Base-by-base conservation (phyloP, 2,888 invertebrate species). In the Agonopterix arenella region DNA sequence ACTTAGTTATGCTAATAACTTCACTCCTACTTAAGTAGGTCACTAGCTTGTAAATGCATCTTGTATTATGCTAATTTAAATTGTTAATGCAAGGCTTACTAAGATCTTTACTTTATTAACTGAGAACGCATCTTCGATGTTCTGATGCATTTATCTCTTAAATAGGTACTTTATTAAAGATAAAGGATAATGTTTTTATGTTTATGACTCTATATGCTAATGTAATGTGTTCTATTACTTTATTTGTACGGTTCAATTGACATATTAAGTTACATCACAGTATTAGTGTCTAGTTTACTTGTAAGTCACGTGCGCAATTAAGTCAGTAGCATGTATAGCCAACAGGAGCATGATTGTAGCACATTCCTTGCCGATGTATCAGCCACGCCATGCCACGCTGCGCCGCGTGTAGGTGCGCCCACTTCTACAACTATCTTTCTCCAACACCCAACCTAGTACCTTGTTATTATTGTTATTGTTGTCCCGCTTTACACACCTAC, bases 331-430 rank as follows among this genome's bases (percentile, higher is more conserved):
- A 51, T 64, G 64, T 73, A 66, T 67, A 62, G 57, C 62, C 62
- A 74, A 67, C 65, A 69, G 63, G 59, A 62, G 66, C 61, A 62
- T 60, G 66, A 63, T 64, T 68, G 64, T 64, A 59, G 62, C 63
- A 66, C 72, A 80, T 79, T 77, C 75, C 64, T 65, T 60, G 58
- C 57, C 62, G 67, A 72, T 75, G 72, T 71, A 74, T 77, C 73
- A 72, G 58, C 55, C 49, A 48, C 60, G 52, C 13, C 11, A 73
- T 71, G 58, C 55, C 49, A 48, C 60, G 52, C 13, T 5, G 51
- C 37, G 51, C 37, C 50, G 45, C 47, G 51, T 60, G 63, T 62
- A 60, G 58, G 59, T 59, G 56, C 54, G 55, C 59, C 55, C 54
- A 55, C 57, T 57, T 55, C 57, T 52, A 57, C 52, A 48, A 41